Base-by-base conservation (phyloP, 2,888 invertebrate species). In the Agrotis clavis region DNA sequence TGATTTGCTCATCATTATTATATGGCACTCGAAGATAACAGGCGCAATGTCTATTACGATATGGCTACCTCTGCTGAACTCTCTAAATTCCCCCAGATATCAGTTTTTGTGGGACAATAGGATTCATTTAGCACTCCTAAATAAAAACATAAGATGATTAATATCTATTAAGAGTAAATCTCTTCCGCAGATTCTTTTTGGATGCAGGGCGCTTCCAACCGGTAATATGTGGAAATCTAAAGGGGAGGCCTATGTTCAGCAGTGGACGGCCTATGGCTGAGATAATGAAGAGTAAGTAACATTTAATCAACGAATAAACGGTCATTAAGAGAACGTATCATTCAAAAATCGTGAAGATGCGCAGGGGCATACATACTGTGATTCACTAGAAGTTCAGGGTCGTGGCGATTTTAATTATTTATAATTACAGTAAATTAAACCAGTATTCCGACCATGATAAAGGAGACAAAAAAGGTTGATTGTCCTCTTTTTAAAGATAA, bases 331-430 rank as follows among this genome's bases (percentile, higher is more conserved):
- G 60, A 77, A 81, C 62, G 63, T 35, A 30, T 65, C 41, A 16
- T 16, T 54, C 61, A 4, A 63, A 71, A 64, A 59, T 71, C 70
- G 57, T 69, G 66, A 64, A 72, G 71, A 80, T 74, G 83, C 63
- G 66, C 65, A 6, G 2, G 35, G 67, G 63, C 74, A 71, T 63
- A 48, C 45, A 60, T 68, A 68, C 74, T 61, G 69, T 74, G 74
- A 74, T 67, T 63, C 73, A 56, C 16, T 18, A 81, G 21, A 59
- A 53, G 19, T 53, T 82, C 79, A 79, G 77, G 74, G 74, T 75
- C 80, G n/a, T 54, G 63, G 57, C 71, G 2, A 66, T 65, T 68
- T 68, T 82, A 79, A 77, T 75, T 67, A 50, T 41, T 75, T 67
- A 50, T 41, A 68, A 67, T 67, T 67, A 18, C 18, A 56, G 60